A percentile compares a stretch with the other conserved stretches of the same genome.
phyloP scores from a whole-genome alignment of 1,140 invertebrate genomes.

The Drosophila persimilis region DNA sequence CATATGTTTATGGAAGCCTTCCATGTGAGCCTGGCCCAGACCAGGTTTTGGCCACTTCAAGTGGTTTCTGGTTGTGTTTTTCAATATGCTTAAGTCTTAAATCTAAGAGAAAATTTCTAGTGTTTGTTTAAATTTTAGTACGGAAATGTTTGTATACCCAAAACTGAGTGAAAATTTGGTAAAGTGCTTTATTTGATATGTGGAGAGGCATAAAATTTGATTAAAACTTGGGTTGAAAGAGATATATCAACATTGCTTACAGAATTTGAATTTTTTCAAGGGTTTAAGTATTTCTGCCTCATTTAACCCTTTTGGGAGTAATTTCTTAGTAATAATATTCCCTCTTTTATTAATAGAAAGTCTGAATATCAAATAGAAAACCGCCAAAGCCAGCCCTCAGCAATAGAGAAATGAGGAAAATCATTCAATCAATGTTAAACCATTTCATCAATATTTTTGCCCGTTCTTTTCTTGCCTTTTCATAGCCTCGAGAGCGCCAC shows the following conservation, averaged over 20 bases:
- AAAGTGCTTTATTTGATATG: no score
- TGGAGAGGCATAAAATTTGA: no score
- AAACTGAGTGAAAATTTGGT: not conserved
- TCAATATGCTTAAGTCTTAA: not conserved
- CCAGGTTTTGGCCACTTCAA: not conserved
- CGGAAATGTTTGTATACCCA: slow-evolving; percentile 11
- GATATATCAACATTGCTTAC: not conserved
- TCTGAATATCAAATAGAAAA: slow-evolving; percentile 42
- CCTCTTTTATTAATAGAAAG: not conserved
- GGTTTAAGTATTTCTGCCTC: no score
- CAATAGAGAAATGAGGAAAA: slow-evolving; percentile 9
- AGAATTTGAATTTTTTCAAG: not conserved
- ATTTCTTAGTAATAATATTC: not conserved
- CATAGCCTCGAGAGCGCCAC: slow-evolving; percentile 41
- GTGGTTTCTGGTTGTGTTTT: slow-evolving; percentile 1
- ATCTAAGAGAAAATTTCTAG: not conserved
- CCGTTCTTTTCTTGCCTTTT: slow-evolving; percentile 30
- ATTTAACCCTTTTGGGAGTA: no score
- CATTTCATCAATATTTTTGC: slow-evolving; percentile 38
- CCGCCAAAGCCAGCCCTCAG: slow-evolving; percentile 3
- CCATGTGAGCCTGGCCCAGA: not conserved
- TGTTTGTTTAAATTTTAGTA: slow-evolving; percentile 1
- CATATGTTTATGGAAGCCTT: slow-evolving; percentile 10
- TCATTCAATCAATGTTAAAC: slow-evolving; percentile 47
- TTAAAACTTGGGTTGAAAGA: no score